These are phyloP conservation scores for Phenganax subtilis DNA, from an alignment of 92 coral and sea anemone species.

Conservation along the genomic window DNA sequence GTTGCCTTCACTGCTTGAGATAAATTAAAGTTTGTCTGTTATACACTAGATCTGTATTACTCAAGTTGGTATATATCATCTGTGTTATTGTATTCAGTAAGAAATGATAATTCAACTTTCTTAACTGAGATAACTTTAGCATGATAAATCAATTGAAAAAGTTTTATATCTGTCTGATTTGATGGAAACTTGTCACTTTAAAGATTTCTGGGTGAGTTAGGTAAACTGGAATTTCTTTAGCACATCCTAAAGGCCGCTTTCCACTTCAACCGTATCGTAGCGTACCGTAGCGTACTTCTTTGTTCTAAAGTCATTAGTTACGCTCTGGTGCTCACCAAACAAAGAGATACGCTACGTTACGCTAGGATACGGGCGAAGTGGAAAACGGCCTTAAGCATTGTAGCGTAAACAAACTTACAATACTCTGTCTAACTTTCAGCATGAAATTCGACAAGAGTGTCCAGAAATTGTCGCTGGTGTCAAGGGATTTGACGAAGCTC, in stretches of 20 bases:
- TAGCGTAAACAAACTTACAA: not conserved
- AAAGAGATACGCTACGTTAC: too few species aligned
- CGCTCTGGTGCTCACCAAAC: too few species aligned
- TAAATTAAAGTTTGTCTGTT: not conserved
- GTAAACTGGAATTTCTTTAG: not conserved
- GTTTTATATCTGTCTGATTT: slow-evolving; percentile 80
- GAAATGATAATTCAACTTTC: not conserved
- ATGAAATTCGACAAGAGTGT: slow-evolving; percentile 75
- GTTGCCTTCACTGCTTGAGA: not conserved
- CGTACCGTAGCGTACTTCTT: too few species aligned
- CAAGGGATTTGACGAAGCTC: slow-evolving; percentile 84
- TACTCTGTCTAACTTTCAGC: not conserved
- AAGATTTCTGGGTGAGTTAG: slow-evolving; percentile 79
- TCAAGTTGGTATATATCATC: too few species aligned
- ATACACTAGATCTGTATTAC: too few species aligned
- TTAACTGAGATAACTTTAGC: slow-evolving; percentile 61
- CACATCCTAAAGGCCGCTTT: too few species aligned
- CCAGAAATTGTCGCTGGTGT: slow-evolving; percentile 64
- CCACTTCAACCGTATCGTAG: too few species aligned
- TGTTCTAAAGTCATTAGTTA: too few species aligned
- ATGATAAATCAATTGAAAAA: slow-evolving; percentile 72
- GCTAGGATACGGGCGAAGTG: too few species aligned
- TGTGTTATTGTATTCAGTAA: not conserved
- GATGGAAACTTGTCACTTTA: slow-evolving; percentile 83
- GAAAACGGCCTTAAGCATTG: too few species aligned